Evolutionary conservation across 2,888 invertebrate species (phyloP).

Genomic region (Cactoblastis cactorum): DNA sequence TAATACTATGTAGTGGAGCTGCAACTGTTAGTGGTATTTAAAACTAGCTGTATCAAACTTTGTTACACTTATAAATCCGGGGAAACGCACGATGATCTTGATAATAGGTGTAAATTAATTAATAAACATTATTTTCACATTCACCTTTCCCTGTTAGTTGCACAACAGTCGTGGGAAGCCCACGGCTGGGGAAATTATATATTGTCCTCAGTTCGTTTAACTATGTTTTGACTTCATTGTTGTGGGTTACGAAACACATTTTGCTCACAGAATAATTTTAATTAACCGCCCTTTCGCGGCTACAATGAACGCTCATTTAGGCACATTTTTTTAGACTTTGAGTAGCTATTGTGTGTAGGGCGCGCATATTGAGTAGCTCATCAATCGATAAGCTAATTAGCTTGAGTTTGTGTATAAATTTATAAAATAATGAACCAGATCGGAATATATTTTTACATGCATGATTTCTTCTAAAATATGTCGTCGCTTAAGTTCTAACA

Average conservation of each 20-base stretch:
- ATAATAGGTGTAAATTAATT: constrained; percentile 41
- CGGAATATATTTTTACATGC: no score
- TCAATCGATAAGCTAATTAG: no score
- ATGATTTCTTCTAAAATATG: no score
- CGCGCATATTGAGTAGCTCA: neutral
- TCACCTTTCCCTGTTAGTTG: constrained; percentile 61
- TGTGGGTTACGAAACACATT: constrained; percentile 40
- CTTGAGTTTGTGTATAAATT: no score
- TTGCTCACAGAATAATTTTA: constrained; percentile 39
- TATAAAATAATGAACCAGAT: no score
- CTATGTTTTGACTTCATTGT: constrained; percentile 34
- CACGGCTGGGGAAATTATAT: constrained; percentile 42
- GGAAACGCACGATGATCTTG: constrained; percentile 29
- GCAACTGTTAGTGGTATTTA: no score
- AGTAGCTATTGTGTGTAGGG: neutral
- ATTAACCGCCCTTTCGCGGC: constrained; percentile 40
- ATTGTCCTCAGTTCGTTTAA: constrained; percentile 33
- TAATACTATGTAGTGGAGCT: no score
- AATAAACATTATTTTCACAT: constrained; percentile 38
- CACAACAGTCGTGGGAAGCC: constrained; percentile 53
- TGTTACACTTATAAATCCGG: no score
- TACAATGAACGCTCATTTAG: neutral
- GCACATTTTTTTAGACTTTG: neutral
- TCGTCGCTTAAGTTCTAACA: no score
- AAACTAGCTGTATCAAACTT: neutral